Evolutionary conservation across 1,140 invertebrate genomes (phyloP).

Genomic region (Apis cerana): DNA sequence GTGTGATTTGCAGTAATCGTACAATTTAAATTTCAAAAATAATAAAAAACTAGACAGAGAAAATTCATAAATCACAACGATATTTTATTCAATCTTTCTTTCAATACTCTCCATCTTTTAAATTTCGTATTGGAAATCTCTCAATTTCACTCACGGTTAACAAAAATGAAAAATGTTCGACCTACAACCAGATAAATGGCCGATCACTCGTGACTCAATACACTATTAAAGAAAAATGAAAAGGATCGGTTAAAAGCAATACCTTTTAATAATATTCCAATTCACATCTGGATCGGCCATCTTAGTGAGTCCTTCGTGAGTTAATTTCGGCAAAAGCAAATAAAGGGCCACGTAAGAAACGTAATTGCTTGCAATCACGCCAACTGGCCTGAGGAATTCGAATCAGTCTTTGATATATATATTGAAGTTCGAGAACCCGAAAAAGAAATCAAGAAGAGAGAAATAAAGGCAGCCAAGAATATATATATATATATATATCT

Average conservation of each 20-base stretch:
- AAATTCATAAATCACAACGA: too few species aligned
- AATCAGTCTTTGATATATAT: constrained; percentile 42
- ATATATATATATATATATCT: constrained; percentile 52
- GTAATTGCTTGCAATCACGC: constrained; percentile 73
- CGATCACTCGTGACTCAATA: too few species aligned
- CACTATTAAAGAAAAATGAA: too few species aligned
- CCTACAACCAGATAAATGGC: too few species aligned
- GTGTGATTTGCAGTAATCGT: too few species aligned
- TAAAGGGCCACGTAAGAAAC: constrained; percentile 67
- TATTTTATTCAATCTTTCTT: too few species aligned
- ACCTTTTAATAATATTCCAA: background rate
- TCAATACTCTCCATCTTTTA: too few species aligned
- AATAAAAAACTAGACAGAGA: too few species aligned
- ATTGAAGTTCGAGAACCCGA: background rate
- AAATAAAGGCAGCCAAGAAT: background rate
- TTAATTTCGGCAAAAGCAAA: constrained; percentile 77
- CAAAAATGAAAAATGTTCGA: too few species aligned
- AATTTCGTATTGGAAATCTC: too few species aligned
- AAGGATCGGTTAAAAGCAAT: background rate
- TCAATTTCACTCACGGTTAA: too few species aligned
- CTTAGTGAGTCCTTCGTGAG: constrained; percentile 50
- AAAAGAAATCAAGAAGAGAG: background rate
- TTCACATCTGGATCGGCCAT: background rate
- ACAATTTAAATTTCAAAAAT: too few species aligned
- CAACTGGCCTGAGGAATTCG: constrained; percentile 57